Base-by-base conservation (phyloP, 2,113 vertebrate species). In the Otis tarda region DNA sequence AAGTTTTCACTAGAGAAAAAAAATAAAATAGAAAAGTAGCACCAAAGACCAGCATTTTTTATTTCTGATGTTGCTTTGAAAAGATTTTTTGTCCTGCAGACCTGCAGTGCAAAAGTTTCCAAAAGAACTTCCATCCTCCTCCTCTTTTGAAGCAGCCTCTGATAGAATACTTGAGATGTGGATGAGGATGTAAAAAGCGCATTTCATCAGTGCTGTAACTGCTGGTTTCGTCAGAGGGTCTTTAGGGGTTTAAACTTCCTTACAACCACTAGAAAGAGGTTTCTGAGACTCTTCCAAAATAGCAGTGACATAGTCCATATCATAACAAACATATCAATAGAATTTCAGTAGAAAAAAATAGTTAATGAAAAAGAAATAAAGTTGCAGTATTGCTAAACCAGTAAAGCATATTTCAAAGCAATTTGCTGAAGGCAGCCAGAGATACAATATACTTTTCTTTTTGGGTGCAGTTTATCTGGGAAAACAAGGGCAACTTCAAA, bases 1-100 rank as follows among this genome's bases (percentile, higher is more conserved):
- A 89, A 92, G 37, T 67, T 79, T 93, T 92, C 47, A 39, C 75
- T 65, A 19, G 20, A 85, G 78, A 89, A 71, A 91, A 91, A 80
- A 45, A 93, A 76, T 33, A n/a, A 88, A 90, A 78, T 18, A 50
- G 73, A 75, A 24, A 85, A 70, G 23, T 30, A 56, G 50, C 0
- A 86, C 79, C 6, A 10, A 92, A 93, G 43, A 74, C 21, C 4
- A 86, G 12, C 0, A 0, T 1, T 37, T 95, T 85, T 80, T 49
- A 68, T 67, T 91, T 78, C 49, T 57, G 23, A 65, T 43, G 21
- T 50, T 83, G 12, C 30, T 87, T 82, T 64, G 79, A 52, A 91
- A 81, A 52, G 64, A 25, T 18, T 25, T 47, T 71, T 68, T 63
- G 13, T 84, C 45, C 3, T 8, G 21, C 7, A 65, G 49, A 79